phyloP scores from a whole-genome alignment of 2,888 invertebrate genomes.

The Aricia artaxerxes region DNA sequence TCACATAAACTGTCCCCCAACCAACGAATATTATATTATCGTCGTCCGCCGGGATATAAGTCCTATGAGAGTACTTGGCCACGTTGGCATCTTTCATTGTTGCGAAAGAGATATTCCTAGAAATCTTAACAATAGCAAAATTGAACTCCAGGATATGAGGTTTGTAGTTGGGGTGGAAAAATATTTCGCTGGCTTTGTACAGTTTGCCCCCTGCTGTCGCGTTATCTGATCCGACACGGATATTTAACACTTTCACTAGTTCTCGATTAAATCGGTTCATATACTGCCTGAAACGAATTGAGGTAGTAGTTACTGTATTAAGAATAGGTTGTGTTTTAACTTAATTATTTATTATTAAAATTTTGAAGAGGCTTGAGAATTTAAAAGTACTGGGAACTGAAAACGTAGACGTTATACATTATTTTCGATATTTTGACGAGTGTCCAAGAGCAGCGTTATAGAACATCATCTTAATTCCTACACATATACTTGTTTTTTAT shows the following conservation, averaged over 20 bases:
- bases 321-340: too few species aligned
- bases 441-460: too few species aligned
- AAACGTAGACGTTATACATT: too few species aligned
- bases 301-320: neutral
- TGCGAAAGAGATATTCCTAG: constrained; percentile 58
- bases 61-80: constrained; percentile 51
- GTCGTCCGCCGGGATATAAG: constrained; percentile 55
- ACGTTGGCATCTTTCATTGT: constrained; percentile 44
- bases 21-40: constrained; percentile 60
- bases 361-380: neutral
- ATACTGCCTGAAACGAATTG: constrained; percentile 58
- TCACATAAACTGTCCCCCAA: constrained; percentile 72
- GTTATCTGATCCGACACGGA: constrained; percentile 66
- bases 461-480: too few species aligned
- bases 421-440: too few species aligned
- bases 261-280: constrained; percentile 74
- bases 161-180: constrained; percentile 75
- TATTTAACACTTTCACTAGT: constrained; percentile 68
- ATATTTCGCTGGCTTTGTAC: constrained; percentile 59
- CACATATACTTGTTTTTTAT: too few species aligned
- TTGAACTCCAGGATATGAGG: constrained; percentile 67
- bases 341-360: neutral
- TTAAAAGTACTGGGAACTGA: too few species aligned
- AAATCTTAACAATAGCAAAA: constrained; percentile 59
- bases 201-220: constrained; percentile 64